Evolutionary conservation across 64 coral and sea anemone genomes (phyloP), one percentile per base, ranked within the genome.

Genomic region (Montipora cactus): DNA sequence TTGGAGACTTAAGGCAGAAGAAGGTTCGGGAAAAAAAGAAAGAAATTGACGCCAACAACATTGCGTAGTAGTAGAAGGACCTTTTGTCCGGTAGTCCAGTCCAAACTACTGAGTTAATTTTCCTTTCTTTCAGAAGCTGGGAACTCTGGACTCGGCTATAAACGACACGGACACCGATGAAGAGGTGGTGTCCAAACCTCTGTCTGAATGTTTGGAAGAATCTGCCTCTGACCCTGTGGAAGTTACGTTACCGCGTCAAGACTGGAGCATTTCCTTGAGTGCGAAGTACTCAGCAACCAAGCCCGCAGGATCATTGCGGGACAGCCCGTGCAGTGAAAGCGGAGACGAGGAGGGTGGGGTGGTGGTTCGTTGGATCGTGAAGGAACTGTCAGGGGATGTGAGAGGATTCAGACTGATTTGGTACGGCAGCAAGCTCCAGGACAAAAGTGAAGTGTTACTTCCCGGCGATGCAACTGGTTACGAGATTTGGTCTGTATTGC

Each of bases 181-280:
- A 83, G 95, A 96, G 47, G 25, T 77, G 8, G 21, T 77, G 8
- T 76, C 84, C 10, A 84, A 91, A 47, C 69, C 86, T 23, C 53
- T 77, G 61, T 47, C 78, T 4, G 87, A 87, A 7, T 90, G 92
- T 25, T 97, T 87, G 10, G 90, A 88, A 46, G 95, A 97, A 76
- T 48, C 92, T 25, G 47, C 81, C 21, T 97, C 95, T 47, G 75
- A 94, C 19, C 88, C 92, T 23, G 75, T 97, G 18, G 95, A 94
- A 61, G 85, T 97, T 2, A 70, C 59, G 16, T 75, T 97, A 13
- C 95, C 95, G 47, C 83, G 92, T 48, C 95, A 97, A 51, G 92
- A 97, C 9, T 92, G 79, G 90, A 75, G 79, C 16, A 59, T 68
- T 47, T 87, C 49, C 13, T 9, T 97, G 9, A 94, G 72, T 10